phyloP scores from a whole-genome alignment of 1,140 invertebrate genomes.

The Zaprionus camerounensis region DNA sequence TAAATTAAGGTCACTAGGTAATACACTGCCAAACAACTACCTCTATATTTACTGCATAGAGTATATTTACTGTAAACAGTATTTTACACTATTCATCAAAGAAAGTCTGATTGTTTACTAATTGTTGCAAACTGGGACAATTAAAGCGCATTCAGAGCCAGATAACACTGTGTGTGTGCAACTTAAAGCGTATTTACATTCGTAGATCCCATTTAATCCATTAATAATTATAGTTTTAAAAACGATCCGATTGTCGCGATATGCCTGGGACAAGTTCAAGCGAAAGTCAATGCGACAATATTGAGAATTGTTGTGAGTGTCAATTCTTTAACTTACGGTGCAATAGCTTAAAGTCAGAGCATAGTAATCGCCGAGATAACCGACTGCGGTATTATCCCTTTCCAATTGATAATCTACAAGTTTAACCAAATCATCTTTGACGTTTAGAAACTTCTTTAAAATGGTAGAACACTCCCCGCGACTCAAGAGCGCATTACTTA shows the following conservation, averaged over 20 bases:
- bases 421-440: background rate
- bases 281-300: slow-evolving; percentile 33
- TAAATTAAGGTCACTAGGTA: background rate
- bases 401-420: slow-evolving; percentile 45
- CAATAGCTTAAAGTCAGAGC: slow-evolving; percentile 46
- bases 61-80: no score
- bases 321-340: slow-evolving; percentile 49
- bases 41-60: background rate
- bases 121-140: background rate
- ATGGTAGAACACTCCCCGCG: slow-evolving; percentile 54
- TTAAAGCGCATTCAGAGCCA: background rate
- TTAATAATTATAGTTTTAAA: background rate
- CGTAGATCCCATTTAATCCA: background rate
- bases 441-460: slow-evolving; percentile 33
- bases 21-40: background rate
- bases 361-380: slow-evolving; percentile 79
- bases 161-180: no score
- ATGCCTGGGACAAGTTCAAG: slow-evolving; percentile 25
- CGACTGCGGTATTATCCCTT: slow-evolving; percentile 50
- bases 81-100: background rate
- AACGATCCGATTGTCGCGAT: background rate
- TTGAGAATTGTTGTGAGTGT: background rate
- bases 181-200: background rate
- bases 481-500: slow-evolving; percentile 61
- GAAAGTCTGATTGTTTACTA: background rate